A percentile compares a stretch with the other conserved stretches of the same genome.
These are phyloP conservation scores for Lepidurus apus DNA, from an alignment of 1,140 invertebrate genomes.

Conservation along the genomic window DNA sequence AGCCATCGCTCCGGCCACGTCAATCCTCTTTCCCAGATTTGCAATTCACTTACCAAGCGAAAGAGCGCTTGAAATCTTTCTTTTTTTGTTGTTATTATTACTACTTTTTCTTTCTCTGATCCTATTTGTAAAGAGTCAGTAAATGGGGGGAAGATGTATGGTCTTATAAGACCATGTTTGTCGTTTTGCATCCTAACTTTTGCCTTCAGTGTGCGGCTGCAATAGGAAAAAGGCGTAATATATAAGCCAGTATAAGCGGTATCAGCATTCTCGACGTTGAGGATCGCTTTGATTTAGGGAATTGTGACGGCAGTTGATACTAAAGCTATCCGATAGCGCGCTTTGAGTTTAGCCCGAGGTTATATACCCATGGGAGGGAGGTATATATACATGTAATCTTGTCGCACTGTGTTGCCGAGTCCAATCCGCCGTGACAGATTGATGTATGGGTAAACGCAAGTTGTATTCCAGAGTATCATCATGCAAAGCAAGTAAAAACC, in stretches of 20 bases:
- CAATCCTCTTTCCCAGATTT: constrained; percentile 11
- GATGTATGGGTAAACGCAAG: constrained; percentile 6
- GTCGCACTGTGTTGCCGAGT: constrained; percentile 12
- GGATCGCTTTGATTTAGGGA: not conserved
- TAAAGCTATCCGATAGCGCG: constrained; percentile 11
- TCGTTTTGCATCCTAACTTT: not conserved
- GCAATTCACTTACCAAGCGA: constrained; percentile 14
- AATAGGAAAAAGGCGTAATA: not conserved
- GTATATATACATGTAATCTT: constrained; percentile 12
- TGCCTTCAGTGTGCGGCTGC: not conserved
- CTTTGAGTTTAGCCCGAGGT: not conserved
- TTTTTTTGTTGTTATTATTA: not conserved
- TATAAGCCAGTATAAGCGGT: not conserved
- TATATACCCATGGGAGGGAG: not conserved
- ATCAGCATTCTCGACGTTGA: not conserved
- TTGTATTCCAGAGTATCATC: constrained; percentile 6
- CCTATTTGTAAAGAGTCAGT: not conserved
- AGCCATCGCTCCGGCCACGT: constrained; percentile 4
- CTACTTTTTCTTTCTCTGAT: not conserved
- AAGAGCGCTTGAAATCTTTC: not conserved
- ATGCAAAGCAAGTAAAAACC: not conserved
- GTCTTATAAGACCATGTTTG: not conserved
- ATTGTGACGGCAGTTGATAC: not conserved
- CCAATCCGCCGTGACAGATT: constrained; percentile 12
- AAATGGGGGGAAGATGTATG: not conserved